Conservation (phyloP, 92 coral and sea anemone genomes). For the Isaurus tuberculatus region DNA sequence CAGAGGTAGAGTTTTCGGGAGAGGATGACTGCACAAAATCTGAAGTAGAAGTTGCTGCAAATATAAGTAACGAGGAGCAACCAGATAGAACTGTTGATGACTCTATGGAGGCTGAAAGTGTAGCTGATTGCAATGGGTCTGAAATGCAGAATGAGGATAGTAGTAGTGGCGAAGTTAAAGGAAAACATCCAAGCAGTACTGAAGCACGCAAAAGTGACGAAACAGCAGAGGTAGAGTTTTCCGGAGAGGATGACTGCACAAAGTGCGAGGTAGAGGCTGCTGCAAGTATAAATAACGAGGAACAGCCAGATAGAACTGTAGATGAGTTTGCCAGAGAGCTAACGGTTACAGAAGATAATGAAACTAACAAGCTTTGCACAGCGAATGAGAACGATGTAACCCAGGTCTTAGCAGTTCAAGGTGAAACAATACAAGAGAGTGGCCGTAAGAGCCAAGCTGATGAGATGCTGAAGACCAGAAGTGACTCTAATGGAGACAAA, state of each 20-base stretch:
- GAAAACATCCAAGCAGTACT: neutral
- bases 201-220: neutral
- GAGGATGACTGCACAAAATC: neutral
- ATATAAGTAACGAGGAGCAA: neutral
- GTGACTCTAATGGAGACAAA: neutral
- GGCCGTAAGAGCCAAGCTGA: neutral
- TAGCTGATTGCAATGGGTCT: neutral
- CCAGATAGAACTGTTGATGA: no score
- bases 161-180: neutral
- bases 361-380: no score
- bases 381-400: neutral
- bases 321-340: neutral
- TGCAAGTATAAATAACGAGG: neutral
- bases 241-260: neutral
- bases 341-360: neutral
- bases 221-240: neutral
- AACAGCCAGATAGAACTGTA: neutral
- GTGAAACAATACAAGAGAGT: neutral
- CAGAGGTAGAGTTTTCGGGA: neutral
- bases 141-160: neutral
- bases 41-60: neutral
- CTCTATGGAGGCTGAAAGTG: neutral
- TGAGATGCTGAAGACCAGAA: neutral
- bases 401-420: neutral
- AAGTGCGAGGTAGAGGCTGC: neutral